Evolutionary conservation across 1,140 invertebrate genomes (phyloP), one percentile per base, ranked within the genome.

Genomic region (Bemisia tabaci): DNA sequence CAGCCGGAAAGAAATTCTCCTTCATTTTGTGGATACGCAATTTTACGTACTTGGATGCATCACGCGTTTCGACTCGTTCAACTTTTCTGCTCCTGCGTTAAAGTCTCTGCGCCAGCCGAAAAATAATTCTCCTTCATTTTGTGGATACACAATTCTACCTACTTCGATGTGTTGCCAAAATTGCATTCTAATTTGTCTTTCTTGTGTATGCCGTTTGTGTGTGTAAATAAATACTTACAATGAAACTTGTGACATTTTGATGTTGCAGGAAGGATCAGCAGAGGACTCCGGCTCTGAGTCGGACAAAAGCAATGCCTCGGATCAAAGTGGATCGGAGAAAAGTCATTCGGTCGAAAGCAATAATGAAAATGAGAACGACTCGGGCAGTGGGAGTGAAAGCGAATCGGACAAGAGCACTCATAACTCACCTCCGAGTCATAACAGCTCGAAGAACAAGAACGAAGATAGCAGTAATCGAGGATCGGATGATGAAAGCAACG

Each of bases 221-320:
- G n/a, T n/a, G n/a, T n/a, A n/a, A n/a, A n/a, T n/a, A n/a, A n/a
- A n/a, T n/a, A n/a, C n/a, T n/a, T n/a, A n/a, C n/a, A n/a, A 48
- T 48, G 33, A 48, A 48, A 48, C 5, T 48, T 48, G 25, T 59
- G 21, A 25, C n/a, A 1, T 65, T 2, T 63, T 68, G 66, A 25
- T 60, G 59, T 63, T 63, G 39, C 67, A 72, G 68, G 72, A 73
- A 66, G 69, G 69, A n/a, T 72, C 72, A 48, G 69, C 63, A 11
- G 72, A 71, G n/a, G 70, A 71, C 22, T 73, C 72, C n/a, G 68
- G 68, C 22, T 72, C 72, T 21, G 73, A 70, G 27, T 70, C 69
- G 11, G 71, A 71, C 48, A 70, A 70, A 60, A 69, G 68, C 25
- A 65, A 65, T 59, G 33, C 25, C 22, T 65, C 64, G 5, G 64